Percentiles rank a stretch among this genome's conserved stretches.
These are phyloP conservation scores for Harpagus bidentatus DNA, from an alignment of 2,113 vertebrate species.

Conservation along the genomic window DNA sequence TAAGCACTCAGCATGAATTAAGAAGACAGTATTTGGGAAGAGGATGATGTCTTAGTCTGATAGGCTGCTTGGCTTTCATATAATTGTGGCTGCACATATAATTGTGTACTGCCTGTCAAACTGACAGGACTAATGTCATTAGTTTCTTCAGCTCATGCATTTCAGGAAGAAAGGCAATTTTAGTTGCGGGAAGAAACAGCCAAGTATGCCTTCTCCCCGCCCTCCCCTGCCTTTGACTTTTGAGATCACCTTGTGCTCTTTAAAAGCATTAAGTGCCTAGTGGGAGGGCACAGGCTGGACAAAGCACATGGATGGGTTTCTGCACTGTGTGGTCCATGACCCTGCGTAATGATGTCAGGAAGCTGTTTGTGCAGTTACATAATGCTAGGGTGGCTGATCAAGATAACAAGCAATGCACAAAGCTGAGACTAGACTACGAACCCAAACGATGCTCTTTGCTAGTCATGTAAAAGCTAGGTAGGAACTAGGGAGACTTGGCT, in stretches of 20 bases:
- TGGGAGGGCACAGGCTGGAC: not conserved
- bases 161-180: not conserved
- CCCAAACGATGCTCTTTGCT: not conserved
- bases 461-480: not conserved
- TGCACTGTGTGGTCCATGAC: not conserved
- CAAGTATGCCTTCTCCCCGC: not conserved
- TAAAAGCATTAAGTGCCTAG: not conserved
- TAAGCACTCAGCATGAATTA: not conserved
- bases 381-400: not conserved
- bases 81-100: not conserved
- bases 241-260: not conserved
- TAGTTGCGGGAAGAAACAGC: not conserved
- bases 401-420: not conserved
- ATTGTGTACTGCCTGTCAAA: not conserved
- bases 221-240: not conserved
- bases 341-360: not conserved
- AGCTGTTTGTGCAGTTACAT: not conserved
- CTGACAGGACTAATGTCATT: not conserved
- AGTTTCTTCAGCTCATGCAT: not conserved
- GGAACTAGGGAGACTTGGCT: not conserved
- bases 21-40: not conserved
- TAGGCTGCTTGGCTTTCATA: not conserved
- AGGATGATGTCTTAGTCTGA: not conserved
- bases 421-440: not conserved
- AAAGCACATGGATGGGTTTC: not conserved